Percentiles rank a stretch among this genome's conserved stretches.
Conservation (phyloP, 2,888 invertebrate genomes). For the Imbricaverruca yamaguchii region DNA sequence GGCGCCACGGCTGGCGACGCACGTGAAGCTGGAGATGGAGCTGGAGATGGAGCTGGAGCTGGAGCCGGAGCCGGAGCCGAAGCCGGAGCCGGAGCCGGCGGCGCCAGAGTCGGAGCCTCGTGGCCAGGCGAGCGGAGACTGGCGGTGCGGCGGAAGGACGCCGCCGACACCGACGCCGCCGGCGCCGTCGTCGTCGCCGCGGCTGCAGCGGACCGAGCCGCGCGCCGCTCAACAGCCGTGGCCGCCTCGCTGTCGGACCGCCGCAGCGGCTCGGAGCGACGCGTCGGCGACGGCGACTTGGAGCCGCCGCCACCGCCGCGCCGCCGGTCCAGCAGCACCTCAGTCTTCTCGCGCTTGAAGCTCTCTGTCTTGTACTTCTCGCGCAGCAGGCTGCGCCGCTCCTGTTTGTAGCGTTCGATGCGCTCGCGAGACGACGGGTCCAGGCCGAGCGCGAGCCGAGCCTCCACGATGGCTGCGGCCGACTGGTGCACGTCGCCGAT, state of each 20-base stretch:
- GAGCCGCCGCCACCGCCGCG: neutral
- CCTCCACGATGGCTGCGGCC: neutral
- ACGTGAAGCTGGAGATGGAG: too few relatives aligned
- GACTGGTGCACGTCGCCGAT: neutral
- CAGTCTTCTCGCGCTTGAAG: conserved; percentile 44
- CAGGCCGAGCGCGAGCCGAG: conserved; percentile 39
- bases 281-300: neutral
- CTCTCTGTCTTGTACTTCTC: conserved; percentile 69
- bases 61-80: neutral
- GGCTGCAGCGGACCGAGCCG: neutral
- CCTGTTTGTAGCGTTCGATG: conserved; percentile 85
- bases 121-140: neutral
- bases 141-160: neutral
- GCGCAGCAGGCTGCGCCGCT: conserved; percentile 70
- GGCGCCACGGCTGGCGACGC: too few relatives aligned
- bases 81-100: neutral
- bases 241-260: conserved; percentile 4
- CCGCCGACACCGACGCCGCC: neutral
- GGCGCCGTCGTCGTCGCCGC: neutral
- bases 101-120: neutral
- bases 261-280: neutral
- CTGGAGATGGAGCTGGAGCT: neutral
- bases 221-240: conserved; percentile 3
- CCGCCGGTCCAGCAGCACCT: conserved; percentile 53
- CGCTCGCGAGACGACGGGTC: conserved; percentile 60